A percentile compares a stretch with the other conserved stretches of the same genome.
phyloP scores from a whole-genome alignment of 2,113 vertebrate genomes.

The Ageneiosus marmoratus region DNA sequence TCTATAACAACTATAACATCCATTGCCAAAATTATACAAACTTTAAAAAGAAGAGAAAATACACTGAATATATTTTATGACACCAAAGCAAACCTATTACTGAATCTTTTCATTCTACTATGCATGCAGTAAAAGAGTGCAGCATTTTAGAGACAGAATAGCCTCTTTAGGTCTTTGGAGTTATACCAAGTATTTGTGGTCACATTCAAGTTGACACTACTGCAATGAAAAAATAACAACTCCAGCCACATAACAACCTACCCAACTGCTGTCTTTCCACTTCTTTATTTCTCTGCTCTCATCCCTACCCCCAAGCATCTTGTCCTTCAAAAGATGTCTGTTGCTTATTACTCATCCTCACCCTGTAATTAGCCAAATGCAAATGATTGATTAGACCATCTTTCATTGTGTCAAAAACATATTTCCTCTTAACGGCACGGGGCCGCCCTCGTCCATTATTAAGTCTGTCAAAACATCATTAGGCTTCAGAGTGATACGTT shows the following conservation, averaged over 20 bases:
- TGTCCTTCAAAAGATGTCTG: conserved; percentile 45
- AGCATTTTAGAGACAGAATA: neutral
- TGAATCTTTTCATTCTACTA: neutral
- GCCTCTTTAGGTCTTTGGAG: neutral
- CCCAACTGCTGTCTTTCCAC: conserved; percentile 40
- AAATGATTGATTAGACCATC: conserved; percentile 57
- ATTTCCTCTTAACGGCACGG: conserved; percentile 53
- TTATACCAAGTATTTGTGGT: neutral
- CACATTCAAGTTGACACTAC: neutral
- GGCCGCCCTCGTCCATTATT: conserved; percentile 53
- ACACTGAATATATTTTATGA: neutral
- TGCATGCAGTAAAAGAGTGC: neutral
- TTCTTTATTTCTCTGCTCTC: conserved; percentile 45
- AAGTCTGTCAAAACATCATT: conserved; percentile 59
- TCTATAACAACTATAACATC: conserved; percentile 1
- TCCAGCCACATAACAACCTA: conserved; percentile 43
- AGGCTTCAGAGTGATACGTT: conserved; percentile 33
- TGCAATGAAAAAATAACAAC: neutral
- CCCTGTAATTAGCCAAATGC: conserved; percentile 62
- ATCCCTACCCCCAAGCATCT: conserved; percentile 46
- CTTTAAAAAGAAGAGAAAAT: neutral
- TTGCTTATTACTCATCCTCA: conserved; percentile 38
- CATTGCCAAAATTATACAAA: neutral
- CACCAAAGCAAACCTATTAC: neutral
- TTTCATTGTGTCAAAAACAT: conserved; percentile 60